Evolutionary conservation across 2,888 invertebrate species (phyloP).

Genomic region (Caenorhabditis sp.): DNA sequence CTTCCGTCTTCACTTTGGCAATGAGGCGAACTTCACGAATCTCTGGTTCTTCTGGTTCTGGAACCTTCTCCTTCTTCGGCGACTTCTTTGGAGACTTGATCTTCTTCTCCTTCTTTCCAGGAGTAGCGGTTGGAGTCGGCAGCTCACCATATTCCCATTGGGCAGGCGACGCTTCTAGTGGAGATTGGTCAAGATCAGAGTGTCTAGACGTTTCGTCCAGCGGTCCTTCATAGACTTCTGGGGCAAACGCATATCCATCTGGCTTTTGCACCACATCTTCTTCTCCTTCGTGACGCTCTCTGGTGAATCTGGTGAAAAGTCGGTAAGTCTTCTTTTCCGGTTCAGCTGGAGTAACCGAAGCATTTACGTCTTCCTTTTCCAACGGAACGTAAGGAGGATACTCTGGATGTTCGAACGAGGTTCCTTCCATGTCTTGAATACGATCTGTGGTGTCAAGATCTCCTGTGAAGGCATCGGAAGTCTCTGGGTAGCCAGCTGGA

Average conservation of each 20-base stretch:
- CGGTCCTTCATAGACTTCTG: conserved; percentile 49
- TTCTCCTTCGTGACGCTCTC: conserved; percentile 59
- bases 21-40: conserved; percentile 56
- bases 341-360: background rate
- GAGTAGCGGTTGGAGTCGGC: background rate
- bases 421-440: conserved; percentile 15
- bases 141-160: background rate
- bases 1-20: conserved; percentile 50
- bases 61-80: conserved; percentile 19
- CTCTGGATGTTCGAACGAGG: conserved; percentile 31
- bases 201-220: conserved; percentile 25
- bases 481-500: conserved; percentile 29
- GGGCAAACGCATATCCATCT: conserved; percentile 35
- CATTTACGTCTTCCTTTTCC: too few relatives aligned
- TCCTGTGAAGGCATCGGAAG: conserved; percentile 21
- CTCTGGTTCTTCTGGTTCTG: conserved; percentile 46
- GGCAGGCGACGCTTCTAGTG: background rate
- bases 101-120: conserved; percentile 20
- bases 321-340: conserved; percentile 32
- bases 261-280: conserved; percentile 42
- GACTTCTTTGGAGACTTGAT: conserved; percentile 21
- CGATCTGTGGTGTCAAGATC: conserved; percentile 36
- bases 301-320: conserved; percentile 57
- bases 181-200: background rate
- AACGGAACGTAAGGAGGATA: conserved; percentile 36